phyloP scores from a whole-genome alignment of 2,113 vertebrate genomes.

The Spermophilus dauricus region DNA sequence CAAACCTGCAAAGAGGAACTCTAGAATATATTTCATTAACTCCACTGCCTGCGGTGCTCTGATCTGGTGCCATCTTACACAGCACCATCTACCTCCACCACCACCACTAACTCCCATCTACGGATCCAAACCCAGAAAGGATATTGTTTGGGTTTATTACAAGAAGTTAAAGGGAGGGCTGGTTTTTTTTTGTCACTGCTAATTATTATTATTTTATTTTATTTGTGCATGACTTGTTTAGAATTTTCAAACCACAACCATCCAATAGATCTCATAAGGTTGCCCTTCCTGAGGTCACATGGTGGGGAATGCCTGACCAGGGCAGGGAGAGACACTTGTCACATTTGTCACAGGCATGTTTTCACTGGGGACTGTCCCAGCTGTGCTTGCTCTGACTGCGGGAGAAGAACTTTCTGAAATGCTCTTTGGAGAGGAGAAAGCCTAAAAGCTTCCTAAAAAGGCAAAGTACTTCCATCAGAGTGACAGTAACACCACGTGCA shows the following conservation, averaged over 20 bases:
- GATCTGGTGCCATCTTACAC: neutral
- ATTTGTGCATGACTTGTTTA: neutral
- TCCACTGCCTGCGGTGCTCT: neutral
- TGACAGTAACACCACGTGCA: rapidly evolving
- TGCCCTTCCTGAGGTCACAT: neutral
- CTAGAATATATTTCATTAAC: neutral
- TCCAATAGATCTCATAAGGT: neutral
- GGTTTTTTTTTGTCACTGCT: neutral
- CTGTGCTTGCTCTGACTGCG: neutral
- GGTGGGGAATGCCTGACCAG: too few relatives aligned
- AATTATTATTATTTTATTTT: too few relatives aligned
- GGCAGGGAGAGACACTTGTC: neutral
- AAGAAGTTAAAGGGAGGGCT: neutral
- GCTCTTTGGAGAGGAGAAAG: neutral
- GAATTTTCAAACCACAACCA: neutral
- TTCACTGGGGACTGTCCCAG: neutral
- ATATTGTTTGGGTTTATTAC: neutral
- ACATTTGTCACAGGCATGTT: neutral
- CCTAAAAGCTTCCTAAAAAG: neutral
- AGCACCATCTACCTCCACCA: neutral
- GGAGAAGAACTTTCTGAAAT: neutral
- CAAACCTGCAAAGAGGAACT: neutral
- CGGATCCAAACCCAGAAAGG: neutral
- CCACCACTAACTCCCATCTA: too few relatives aligned
- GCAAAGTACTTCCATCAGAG: neutral